phyloP scores from a whole-genome alignment of 2,797 vertebrate genomes.

The Sebastiscus albofasciatus region DNA sequence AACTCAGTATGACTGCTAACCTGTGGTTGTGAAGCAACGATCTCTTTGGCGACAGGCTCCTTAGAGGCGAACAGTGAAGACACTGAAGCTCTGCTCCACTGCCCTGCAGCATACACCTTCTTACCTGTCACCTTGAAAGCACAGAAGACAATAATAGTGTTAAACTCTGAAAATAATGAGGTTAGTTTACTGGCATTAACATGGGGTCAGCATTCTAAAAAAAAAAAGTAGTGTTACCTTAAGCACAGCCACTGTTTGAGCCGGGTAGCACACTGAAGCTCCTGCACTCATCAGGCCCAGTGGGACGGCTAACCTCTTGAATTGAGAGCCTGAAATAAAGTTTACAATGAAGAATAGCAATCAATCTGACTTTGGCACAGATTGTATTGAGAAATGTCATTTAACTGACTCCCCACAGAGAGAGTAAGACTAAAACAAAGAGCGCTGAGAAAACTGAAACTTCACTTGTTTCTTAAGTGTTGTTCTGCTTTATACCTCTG shows the following conservation, averaged over 20 bases:
- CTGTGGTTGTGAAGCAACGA: conserved; percentile 64
- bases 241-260: conserved; percentile 85
- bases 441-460: neutral
- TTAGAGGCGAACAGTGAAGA: conserved; percentile 81
- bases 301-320: conserved; percentile 87
- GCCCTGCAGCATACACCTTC: conserved; percentile 80
- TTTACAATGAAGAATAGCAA: neutral
- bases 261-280: conserved; percentile 89
- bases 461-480: neutral
- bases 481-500: neutral
- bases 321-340: conserved; percentile 82
- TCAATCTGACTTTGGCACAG: conserved; percentile 4
- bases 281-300: conserved; percentile 85
- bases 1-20: conserved; percentile 55
- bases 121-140: conserved; percentile 84
- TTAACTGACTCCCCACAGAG: neutral
- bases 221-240: conserved; percentile 82
- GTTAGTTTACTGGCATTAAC: neutral
- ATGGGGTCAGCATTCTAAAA: neutral
- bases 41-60: conserved; percentile 48
- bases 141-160: neutral
- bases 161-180: neutral
- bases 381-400: neutral
- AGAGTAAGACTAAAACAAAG: neutral
- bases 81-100: conserved; percentile 75